Percentiles rank a stretch among this genome's conserved stretches.
Evolutionary conservation across 2,888 invertebrate genomes (phyloP).

Genomic region (Idaea biselata): DNA sequence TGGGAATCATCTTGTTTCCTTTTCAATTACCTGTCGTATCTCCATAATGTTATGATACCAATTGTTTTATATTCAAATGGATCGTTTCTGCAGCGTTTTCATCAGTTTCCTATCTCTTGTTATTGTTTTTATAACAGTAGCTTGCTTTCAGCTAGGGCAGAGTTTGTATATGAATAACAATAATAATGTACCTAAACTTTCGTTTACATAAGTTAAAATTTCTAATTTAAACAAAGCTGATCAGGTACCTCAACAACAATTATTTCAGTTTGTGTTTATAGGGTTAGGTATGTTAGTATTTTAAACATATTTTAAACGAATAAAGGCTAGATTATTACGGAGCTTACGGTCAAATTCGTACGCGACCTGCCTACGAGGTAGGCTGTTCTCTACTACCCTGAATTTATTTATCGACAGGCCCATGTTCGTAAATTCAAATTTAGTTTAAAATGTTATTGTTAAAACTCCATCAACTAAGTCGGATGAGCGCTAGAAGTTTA

Average conservation of each 20-base stretch:
- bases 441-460: conserved; percentile 53
- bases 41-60: conserved; percentile 37
- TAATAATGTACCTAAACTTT: neutral
- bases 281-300: no score
- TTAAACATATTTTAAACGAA: neutral
- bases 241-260: neutral
- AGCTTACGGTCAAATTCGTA: neutral
- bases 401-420: conserved; percentile 14
- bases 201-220: neutral
- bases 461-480: conserved; percentile 55
- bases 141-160: neutral
- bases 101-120: conserved; percentile 18
- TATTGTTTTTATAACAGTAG: neutral
- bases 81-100: conserved; percentile 29
- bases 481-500: conserved; percentile 67
- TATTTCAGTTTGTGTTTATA: neutral
- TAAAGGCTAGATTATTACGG: neutral
- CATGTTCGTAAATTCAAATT: conserved; percentile 42
- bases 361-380: neutral
- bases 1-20: conserved; percentile 40
- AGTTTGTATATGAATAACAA: neutral
- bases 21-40: conserved; percentile 47
- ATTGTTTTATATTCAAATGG: conserved; percentile 30
- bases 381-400: neutral
- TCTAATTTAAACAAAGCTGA: neutral